phyloP scores from a whole-genome alignment of 1,140 invertebrate species.

The Magallana ariakensis region DNA sequence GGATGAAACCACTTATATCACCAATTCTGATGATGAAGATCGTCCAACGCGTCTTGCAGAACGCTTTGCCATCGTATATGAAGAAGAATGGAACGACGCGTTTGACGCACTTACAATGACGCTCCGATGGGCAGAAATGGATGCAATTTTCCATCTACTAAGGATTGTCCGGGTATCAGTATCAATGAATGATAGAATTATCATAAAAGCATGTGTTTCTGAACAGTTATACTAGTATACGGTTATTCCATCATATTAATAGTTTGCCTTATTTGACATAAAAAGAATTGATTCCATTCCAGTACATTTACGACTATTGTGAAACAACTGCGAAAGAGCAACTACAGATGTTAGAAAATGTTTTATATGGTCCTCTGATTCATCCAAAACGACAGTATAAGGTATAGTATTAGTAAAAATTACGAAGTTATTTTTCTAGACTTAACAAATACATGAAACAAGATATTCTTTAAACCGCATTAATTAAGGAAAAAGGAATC shows the following conservation, averaged over 20 bases:
- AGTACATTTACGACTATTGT: conserved; percentile 43
- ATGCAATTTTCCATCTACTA: conserved; percentile 28
- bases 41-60: conserved; percentile 23
- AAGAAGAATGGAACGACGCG: conserved; percentile 28
- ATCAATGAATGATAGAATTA: neutral
- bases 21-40: neutral
- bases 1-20: conserved; percentile 18
- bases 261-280: no score
- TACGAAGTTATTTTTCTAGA: no score
- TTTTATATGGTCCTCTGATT: conserved; percentile 27
- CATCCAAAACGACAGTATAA: conserved; percentile 31
- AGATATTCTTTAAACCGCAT: no score
- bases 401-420: neutral
- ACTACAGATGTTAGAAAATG: conserved; percentile 35
- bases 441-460: no score
- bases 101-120: conserved; percentile 2
- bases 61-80: conserved; percentile 9
- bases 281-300: neutral
- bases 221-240: no score
- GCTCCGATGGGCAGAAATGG: conserved; percentile 34
- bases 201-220: no score
- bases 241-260: no score
- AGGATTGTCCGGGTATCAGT: conserved; percentile 24
- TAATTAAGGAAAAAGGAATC: no score
- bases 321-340: conserved; percentile 40